Evolutionary conservation across 53 echinoderm and acorn worm genomes (phyloP), one percentile per base, ranked within the genome.

Genomic region (Patiria pectinifera): DNA sequence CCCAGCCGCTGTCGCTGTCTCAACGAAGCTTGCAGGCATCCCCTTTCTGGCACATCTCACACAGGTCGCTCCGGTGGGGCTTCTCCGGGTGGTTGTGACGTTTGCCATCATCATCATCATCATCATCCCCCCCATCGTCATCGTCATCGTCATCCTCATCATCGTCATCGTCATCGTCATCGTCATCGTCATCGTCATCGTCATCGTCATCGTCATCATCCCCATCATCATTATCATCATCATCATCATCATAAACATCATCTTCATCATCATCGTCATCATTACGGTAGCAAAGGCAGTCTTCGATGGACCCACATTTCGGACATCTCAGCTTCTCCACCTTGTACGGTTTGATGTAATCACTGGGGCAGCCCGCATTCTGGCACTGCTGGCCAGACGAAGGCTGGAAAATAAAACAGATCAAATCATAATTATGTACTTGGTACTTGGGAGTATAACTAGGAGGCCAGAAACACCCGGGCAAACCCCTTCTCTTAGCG

Each of bases 331-430:
- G 61, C 9, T 3, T 10, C 77, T 92, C 92, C 58, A 92, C 92
- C 15, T 66, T 84, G 78, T 92, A 63, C 5, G 92, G 92, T 60
- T 84, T 92, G 26, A 92, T 58, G 84, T 53, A 74, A 16, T 22
- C 18, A 0, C 45, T 59, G 21, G 62, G 21, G 35, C 92, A 92
- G 24, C 59, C 60, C 59, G 59, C 23, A 59, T 35, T 46, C 48
- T 92, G 62, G 74, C 92, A 92, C 85, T 92, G 48, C 63, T 92
- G 92, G 15, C 92, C 92, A 11, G 76, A 85, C 6, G 76, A 60
- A 16, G 92, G 84, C 92, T 92, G 60, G 21, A 53, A 74, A 74
- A 74, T 24, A 10, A 74, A 74, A 74, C 53, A 8, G 53, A 53
- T 53, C 53, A 53, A 53, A 53, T 53, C 8, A 35, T 35, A 35